A percentile compares a stretch with the other conserved stretches of the same genome.
Evolutionary conservation across 2,113 vertebrate genomes (phyloP).

Genomic region (Clarias gariepinus): DNA sequence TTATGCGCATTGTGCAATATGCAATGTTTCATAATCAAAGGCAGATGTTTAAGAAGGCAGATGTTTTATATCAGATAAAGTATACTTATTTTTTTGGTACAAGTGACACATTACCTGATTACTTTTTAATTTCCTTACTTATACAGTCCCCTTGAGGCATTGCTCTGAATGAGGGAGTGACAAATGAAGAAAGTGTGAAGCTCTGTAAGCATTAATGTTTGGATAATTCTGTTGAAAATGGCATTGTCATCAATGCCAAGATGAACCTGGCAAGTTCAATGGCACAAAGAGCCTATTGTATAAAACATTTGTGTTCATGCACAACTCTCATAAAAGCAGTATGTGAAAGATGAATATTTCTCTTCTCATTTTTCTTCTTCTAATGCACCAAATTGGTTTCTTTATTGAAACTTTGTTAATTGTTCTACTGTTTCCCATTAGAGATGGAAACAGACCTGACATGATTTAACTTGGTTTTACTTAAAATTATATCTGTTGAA

Average conservation of each 20-base stretch:
- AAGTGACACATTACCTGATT: slow-evolving; percentile 7
- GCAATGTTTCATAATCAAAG: neutral
- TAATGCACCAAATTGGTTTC: neutral
- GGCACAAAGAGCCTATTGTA: neutral
- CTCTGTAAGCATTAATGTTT: neutral
- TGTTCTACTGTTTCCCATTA: neutral
- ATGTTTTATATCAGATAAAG: slow-evolving; percentile 6
- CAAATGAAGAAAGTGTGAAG: neutral
- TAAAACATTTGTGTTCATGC: neutral
- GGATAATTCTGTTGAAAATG: neutral
- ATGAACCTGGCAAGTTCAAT: neutral
- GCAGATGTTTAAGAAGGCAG: slow-evolving; percentile 29
- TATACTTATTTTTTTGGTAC: neutral
- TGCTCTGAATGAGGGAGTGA: neutral
- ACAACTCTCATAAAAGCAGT: neutral
- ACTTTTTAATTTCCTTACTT: neutral
- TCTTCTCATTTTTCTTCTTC: neutral
- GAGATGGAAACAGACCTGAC: neutral
- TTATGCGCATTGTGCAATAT: slow-evolving; percentile 5
- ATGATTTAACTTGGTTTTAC: neutral
- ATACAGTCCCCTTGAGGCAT: neutral
- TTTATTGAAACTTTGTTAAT: neutral
- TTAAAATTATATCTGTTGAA: neutral
- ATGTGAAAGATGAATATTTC: neutral
- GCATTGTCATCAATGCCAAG: neutral